Percentiles rank a stretch among this genome's conserved stretches.
Evolutionary conservation across 2,113 vertebrate genomes (phyloP).

Genomic region (Terrapene triunguis): DNA sequence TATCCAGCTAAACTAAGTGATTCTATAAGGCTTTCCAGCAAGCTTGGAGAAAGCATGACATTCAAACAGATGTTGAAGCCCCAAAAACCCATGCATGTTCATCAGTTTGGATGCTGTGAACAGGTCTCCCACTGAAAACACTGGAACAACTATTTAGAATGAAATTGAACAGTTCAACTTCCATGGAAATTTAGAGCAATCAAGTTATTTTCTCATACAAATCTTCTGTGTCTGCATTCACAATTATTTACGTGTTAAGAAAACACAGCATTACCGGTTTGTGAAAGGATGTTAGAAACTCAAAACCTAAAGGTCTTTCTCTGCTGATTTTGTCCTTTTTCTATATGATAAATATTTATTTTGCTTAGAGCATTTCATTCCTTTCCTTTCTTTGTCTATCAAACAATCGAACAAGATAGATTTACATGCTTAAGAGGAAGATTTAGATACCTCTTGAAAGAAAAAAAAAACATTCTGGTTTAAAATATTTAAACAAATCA

Average conservation of each 20-base stretch:
- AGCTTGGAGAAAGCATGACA: rapidly evolving
- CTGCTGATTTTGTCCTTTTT: neutral
- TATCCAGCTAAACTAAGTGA: neutral
- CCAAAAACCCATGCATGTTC: neutral
- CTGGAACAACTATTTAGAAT: neutral
- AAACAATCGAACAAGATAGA: neutral
- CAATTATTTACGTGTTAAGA: rapidly evolving
- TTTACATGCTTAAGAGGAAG: conserved; percentile 15
- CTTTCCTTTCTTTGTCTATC: neutral
- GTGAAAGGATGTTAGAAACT: rapidly evolving
- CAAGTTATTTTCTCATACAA: rapidly evolving
- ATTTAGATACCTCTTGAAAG: conserved; percentile 2
- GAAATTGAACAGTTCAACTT: neutral
- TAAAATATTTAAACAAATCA: neutral
- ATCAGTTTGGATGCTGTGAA: neutral
- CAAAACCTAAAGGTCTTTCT: neutral
- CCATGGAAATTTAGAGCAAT: neutral
- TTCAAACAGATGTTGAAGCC: rapidly evolving
- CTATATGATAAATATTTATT: neutral
- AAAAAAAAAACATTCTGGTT: neutral
- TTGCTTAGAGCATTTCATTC: neutral
- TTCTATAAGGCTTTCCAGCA: neutral
- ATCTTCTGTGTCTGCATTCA: rapidly evolving
- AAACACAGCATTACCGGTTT: rapidly evolving
- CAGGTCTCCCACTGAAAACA: neutral